Base-by-base conservation (phyloP, 1,140 invertebrate genomes). In the Anadara kagoshimensis region DNA sequence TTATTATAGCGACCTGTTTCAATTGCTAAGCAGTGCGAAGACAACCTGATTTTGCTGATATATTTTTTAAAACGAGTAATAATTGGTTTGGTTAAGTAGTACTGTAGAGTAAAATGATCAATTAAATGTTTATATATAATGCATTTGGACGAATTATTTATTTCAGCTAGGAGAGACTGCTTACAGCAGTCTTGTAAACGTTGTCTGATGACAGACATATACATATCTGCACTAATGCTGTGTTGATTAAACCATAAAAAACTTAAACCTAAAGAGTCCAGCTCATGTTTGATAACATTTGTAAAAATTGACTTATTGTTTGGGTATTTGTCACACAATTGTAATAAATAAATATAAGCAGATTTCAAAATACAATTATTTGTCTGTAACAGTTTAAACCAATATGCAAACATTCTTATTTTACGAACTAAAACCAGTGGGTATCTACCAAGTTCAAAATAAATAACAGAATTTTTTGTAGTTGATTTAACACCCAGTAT, bases 371-470 rank as follows among this genome's bases (percentile, higher is more conserved):
- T 66, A 66, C 51, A 66, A 24, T 66, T 66, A 16, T 66, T 20
- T 12, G 14, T 53, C 11, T 5, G 12, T 12, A 66, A 51, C 53
- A 66, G 24, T 56, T 66, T 66, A 12, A 41, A 44, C 64, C 63
- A 65, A 41, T 45, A 65, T 54, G 51, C 53, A 18, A 65, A 24
- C 36, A 65, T 53, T 54, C 63, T 66, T 43, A 56, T 26, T 29
- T 56, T 24, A 43, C 26, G 29, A 12, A 43, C 64, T 43, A 20
- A 54, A 11, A 7, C 7, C 18, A 66, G 22, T 5, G 51, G 51
- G 14, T 36, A 51, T 44, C 53, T 54, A 16, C 64, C 64, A 14
- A 66, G 14, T 56, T 66, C 64, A 57, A 14, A 66, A 56, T 66
- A 66, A 20, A 66, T 22, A 49, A 66, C 54, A 14, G 22, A 44